Evolutionary conservation across 1,140 invertebrate species (phyloP).

Genomic region (Lethocerus indicus): DNA sequence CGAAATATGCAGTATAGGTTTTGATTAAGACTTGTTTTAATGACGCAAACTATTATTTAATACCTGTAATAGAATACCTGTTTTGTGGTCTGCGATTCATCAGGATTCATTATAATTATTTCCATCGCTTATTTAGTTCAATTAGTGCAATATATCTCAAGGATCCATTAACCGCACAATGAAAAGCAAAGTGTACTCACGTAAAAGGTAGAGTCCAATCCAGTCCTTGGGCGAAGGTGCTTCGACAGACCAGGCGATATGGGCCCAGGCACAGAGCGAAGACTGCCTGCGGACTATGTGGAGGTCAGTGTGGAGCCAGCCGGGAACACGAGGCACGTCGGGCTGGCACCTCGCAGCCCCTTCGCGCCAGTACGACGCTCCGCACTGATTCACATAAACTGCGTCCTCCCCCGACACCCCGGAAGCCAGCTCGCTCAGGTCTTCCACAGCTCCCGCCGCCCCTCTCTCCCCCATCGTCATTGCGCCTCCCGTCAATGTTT

Average conservation of each 20-base stretch:
- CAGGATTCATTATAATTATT: too few relatives aligned
- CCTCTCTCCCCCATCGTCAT: not conserved
- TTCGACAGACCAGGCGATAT: constrained; percentile 11
- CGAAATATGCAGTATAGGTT: too few relatives aligned
- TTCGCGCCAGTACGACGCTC: not conserved
- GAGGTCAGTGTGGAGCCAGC: constrained; percentile 7
- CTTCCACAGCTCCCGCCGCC: not conserved
- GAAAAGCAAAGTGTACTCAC: constrained; percentile 6
- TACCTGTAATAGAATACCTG: too few relatives aligned
- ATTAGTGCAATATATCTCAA: too few relatives aligned
- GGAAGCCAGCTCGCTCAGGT: not conserved
- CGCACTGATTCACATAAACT: not conserved
- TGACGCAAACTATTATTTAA: too few relatives aligned
- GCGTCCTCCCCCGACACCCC: not conserved
- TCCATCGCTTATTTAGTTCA: too few relatives aligned
- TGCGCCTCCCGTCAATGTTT: too few relatives aligned
- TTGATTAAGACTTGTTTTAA: too few relatives aligned
- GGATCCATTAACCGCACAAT: too few relatives aligned
- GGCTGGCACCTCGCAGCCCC: too few relatives aligned
- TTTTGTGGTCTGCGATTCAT: too few relatives aligned
- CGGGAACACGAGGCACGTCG: too few relatives aligned
- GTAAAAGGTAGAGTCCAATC: constrained; percentile 13
- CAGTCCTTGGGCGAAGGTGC: constrained; percentile 11
- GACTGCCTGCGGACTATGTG: constrained; percentile 3
- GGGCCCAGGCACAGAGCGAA: not conserved